A percentile compares a stretch with the other conserved stretches of the same genome.
Evolutionary conservation across 2,113 vertebrate species (phyloP).

Genomic region (Pterocles orientalis): DNA sequence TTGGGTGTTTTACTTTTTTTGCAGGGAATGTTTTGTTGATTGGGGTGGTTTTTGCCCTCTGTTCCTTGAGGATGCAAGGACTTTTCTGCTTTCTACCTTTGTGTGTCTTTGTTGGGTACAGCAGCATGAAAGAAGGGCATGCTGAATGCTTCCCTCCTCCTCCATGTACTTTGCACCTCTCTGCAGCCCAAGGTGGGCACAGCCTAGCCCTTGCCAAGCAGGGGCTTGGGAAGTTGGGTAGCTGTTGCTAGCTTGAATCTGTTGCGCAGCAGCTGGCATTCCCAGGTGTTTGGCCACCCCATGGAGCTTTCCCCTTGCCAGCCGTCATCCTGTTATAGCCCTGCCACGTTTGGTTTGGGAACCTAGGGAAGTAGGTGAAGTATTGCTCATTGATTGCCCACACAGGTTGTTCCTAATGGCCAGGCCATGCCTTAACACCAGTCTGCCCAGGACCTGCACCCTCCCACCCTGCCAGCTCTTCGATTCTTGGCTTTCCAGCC

Average conservation of each 20-base stretch:
- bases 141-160: background rate
- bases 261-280: accelerated
- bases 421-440: background rate
- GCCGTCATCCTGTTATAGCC: background rate
- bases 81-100: background rate
- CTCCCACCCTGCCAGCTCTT: background rate
- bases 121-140: background rate
- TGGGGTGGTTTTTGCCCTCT: background rate
- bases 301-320: background rate
- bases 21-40: background rate
- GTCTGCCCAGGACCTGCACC: background rate
- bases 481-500: background rate
- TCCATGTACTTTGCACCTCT: background rate
- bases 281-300: background rate
- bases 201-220: background rate
- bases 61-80: background rate
- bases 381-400: background rate
- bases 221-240: background rate
- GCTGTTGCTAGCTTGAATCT: background rate
- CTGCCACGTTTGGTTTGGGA: background rate
- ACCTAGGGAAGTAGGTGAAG: background rate
- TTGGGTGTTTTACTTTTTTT: background rate
- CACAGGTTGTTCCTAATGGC: background rate
- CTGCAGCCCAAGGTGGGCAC: background rate
- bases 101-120: background rate